phyloP scores from a whole-genome alignment of 2,888 invertebrate genomes.

The Crepidodera aurea region DNA sequence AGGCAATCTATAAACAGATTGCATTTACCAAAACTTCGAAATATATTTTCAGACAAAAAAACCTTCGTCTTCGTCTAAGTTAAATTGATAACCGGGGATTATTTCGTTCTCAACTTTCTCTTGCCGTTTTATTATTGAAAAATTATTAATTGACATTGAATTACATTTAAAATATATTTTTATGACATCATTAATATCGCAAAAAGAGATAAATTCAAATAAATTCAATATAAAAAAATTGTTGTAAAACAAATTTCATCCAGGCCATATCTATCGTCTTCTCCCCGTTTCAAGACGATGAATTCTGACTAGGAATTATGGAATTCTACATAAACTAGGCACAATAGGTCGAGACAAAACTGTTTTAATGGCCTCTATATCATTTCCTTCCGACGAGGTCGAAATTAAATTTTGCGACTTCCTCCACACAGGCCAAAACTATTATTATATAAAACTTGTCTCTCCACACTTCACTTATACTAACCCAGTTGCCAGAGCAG shows the following conservation, averaged over 20 bases:
- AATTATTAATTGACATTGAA: no score
- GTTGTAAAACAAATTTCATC: no score
- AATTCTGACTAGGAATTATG: slow-evolving; percentile 8
- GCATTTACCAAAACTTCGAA: slow-evolving; percentile 10
- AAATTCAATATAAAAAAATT: no score
- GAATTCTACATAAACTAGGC: slow-evolving; percentile 20
- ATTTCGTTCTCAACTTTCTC: neutral
- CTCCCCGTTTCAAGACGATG: neutral
- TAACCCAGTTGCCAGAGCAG: no score
- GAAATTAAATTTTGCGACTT: slow-evolving; percentile 21
- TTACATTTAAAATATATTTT: no score
- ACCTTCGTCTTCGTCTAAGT: neutral
- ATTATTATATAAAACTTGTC: neutral
- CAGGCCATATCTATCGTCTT: neutral
- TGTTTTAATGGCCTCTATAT: slow-evolving; percentile 24
- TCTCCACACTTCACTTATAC: neutral
- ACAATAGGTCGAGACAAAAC: slow-evolving; percentile 25
- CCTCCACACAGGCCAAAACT: neutral
- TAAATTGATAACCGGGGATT: slow-evolving; percentile 4
- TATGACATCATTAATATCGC: no score
- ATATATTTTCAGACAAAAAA: slow-evolving; percentile 3
- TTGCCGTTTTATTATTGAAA: no score
- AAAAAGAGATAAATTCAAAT: no score
- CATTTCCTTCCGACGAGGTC: slow-evolving; percentile 23
- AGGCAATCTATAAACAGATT: slow-evolving; percentile 24